phyloP scores from a whole-genome alignment of 2,113 vertebrate species.

The Nannospalax galili region DNA sequence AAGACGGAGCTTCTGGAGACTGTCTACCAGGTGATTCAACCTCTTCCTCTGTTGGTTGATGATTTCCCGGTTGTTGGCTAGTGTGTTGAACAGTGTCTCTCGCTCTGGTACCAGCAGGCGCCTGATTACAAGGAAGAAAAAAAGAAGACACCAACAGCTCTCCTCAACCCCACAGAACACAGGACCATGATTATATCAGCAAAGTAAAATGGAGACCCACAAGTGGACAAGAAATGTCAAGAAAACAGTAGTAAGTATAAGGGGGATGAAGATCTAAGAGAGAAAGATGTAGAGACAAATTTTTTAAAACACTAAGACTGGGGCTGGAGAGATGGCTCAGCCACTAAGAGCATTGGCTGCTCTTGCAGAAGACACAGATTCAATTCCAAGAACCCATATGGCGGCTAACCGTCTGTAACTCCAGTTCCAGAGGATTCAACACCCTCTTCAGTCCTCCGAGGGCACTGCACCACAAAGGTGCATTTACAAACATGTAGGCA shows the following conservation, averaged over 20 bases:
- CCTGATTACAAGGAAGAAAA: conserved; percentile 81
- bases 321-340: too few species aligned
- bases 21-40: conserved; percentile 90
- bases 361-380: too few species aligned
- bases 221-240: not conserved
- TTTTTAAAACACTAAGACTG: too few species aligned
- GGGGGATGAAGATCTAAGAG: not conserved
- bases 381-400: too few species aligned
- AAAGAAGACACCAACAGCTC: not conserved
- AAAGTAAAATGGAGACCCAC: not conserved
- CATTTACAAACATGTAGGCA: too few species aligned
- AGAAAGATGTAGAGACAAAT: too few species aligned
- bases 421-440: too few species aligned
- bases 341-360: too few species aligned
- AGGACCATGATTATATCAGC: not conserved
- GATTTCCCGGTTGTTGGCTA: conserved; percentile 95
- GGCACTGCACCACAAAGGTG: too few species aligned
- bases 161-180: not conserved
- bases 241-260: not conserved
- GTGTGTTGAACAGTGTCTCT: conserved; percentile 94
- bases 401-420: too few species aligned
- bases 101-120: conserved; percentile 93
- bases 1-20: conserved; percentile 92
- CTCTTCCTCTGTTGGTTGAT: conserved; percentile 96
- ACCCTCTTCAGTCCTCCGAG: too few species aligned